Evolutionary conservation across 2,888 invertebrate species (phyloP), one percentile per base, ranked within the genome.

Genomic region (Apomyelois bistriatella): DNA sequence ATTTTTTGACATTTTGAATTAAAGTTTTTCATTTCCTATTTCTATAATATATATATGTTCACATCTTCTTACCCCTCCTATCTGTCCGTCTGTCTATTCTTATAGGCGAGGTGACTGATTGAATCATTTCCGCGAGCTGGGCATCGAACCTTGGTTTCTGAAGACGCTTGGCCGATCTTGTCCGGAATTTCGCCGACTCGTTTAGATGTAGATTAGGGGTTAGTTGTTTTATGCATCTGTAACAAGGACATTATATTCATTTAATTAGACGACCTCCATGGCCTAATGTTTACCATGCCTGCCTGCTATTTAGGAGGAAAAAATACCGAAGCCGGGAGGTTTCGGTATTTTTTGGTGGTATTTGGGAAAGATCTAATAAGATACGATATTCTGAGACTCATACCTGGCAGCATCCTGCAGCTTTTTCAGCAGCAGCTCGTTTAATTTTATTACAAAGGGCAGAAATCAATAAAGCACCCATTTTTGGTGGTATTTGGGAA

Each of bases 361-460:
- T n/a, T n/a, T n/a, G n/a, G n/a, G n/a, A n/a, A n/a, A n/a, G n/a
- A n/a, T n/a, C 54, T 7, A 37, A 30, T n/a, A 28, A 36, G 13
- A 7, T 7, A 38, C 15, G 32, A 1, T 47, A 10, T 10, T 17
- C 50, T 36, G n/a, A n/a, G n/a, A n/a, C n/a, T n/a, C n/a, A n/a
- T 49, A 88, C 90, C 82, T 92, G 4, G 93, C 92, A 0, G 94
- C 94, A 65, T 95, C 95, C 60, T 94, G 92, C 15, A 96, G 82
- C 65, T 95, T 93, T 66, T 93, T 92, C 32, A 94, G 90, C 5
- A 97, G 86, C 63, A 96, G 91, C 69, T 96, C 95, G 74, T n/a
- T n/a, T n/a, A n/a, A n/a, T n/a, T n/a, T n/a, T n/a, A n/a, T n/a
- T n/a, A n/a, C n/a, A n/a, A n/a, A n/a, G n/a, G n/a, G n/a, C n/a